Evolutionary conservation across 2,888 invertebrate species (phyloP).

Genomic region (Agrilus cyanescens): DNA sequence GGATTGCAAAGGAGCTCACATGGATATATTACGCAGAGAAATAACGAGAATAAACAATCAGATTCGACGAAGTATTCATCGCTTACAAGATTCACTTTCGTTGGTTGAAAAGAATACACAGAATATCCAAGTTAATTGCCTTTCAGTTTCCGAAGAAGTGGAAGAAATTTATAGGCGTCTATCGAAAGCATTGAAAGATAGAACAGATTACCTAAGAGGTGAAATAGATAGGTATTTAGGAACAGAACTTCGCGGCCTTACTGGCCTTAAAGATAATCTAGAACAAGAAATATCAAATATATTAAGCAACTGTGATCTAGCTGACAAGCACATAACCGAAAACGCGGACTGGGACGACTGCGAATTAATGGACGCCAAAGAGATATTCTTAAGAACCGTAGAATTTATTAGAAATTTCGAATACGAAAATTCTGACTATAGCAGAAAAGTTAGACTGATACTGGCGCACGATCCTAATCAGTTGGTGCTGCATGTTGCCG

Average conservation of each 20-base stretch:
- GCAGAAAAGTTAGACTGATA: constrained; percentile 71
- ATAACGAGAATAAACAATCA: constrained; percentile 35
- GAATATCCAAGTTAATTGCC: constrained; percentile 79
- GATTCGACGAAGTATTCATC: constrained; percentile 75
- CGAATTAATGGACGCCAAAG: constrained; percentile 88
- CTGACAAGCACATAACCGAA: constrained; percentile 87
- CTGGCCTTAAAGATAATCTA: constrained; percentile 82
- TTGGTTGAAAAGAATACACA: constrained; percentile 81
- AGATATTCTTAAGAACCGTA: constrained; percentile 89
- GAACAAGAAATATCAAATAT: constrained; percentile 93
- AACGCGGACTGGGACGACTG: constrained; percentile 80
- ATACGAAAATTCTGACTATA: constrained; percentile 84
- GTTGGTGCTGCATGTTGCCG: constrained; percentile 74
- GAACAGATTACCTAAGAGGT: constrained; percentile 72
- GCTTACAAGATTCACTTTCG: constrained; percentile 74
- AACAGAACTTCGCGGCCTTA: constrained; percentile 75
- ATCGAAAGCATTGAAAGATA: constrained; percentile 79
- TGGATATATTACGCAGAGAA: constrained; percentile 80
- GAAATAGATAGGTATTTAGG: constrained; percentile 89
- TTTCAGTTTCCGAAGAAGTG: constrained; percentile 84
- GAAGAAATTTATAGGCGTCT: constrained; percentile 84
- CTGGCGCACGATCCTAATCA: constrained; percentile 89
- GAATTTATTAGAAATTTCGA: constrained; percentile 92
- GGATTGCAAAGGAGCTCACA: constrained; percentile 92
- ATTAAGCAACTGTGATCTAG: constrained; percentile 90